Evolutionary conservation across 1,140 invertebrate species (phyloP).

Genomic region (Papilio dardanus): DNA sequence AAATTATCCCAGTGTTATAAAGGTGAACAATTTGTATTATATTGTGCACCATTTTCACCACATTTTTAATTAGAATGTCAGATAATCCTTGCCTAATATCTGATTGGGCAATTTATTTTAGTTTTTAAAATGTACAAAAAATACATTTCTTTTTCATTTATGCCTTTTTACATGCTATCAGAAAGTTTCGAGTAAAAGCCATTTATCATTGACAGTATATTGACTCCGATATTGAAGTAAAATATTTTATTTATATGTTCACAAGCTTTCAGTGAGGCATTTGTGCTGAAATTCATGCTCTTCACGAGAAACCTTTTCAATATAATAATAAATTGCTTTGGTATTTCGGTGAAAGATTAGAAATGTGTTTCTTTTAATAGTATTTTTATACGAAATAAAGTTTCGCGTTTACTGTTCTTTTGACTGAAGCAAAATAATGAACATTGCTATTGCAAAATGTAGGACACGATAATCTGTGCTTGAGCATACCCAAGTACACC

Average conservation of each 20-base stretch:
- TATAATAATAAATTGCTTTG: constrained; percentile 15
- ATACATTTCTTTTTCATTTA: not conserved
- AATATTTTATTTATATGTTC: constrained; percentile 1
- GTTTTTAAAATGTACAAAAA: too few relatives aligned
- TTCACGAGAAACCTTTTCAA: constrained; percentile 3
- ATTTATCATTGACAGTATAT: not conserved
- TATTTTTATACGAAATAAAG: not conserved
- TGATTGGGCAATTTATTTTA: too few relatives aligned
- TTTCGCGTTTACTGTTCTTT: not conserved
- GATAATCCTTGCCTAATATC: too few relatives aligned
- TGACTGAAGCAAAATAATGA: not conserved
- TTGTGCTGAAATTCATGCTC: constrained; percentile 11
- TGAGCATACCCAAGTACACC: too few relatives aligned
- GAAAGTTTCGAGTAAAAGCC: not conserved
- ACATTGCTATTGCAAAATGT: too few relatives aligned
- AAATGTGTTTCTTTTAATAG: not conserved
- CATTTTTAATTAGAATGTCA: too few relatives aligned
- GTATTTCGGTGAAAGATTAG: not conserved
- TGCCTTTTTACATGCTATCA: not conserved
- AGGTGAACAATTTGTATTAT: too few relatives aligned
- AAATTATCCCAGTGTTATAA: too few relatives aligned
- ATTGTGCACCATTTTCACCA: too few relatives aligned
- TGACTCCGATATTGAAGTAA: not conserved
- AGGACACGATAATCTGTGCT: too few relatives aligned
- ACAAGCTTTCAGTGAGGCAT: constrained; percentile 10